Conservation (phyloP, 2,113 vertebrate genomes). For the Syngnathoides biaculeatus region DNA sequence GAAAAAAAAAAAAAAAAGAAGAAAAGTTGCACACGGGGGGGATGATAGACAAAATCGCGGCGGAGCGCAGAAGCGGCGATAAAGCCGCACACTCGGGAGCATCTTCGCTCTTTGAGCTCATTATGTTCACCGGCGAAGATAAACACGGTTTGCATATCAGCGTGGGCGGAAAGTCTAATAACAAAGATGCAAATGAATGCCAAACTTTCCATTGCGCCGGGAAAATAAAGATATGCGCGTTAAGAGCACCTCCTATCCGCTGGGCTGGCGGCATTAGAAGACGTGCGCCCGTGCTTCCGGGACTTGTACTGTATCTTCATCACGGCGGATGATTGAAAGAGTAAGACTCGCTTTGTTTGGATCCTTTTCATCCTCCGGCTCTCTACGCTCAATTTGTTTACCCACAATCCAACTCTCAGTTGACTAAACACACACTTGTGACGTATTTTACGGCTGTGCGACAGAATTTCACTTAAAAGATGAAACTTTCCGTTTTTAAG, state of each 20-base stretch:
- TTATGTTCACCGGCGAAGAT: conserved; percentile 13
- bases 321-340: conserved; percentile 35
- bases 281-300: not conserved
- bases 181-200: conserved; percentile 49
- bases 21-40: conserved; percentile 8
- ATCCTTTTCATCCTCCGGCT: conserved; percentile 18
- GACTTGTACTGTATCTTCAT: conserved; percentile 47
- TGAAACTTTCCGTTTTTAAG: not conserved
- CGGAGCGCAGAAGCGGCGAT: not conserved
- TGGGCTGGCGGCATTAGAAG: conserved; percentile 43
- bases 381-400: conserved; percentile 32
- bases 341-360: conserved; percentile 53
- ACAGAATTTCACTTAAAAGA: not conserved
- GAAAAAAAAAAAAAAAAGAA: not conserved
- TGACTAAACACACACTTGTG: not conserved
- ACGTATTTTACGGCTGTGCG: not conserved
- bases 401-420: conserved; percentile 33
- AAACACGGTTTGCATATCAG: conserved; percentile 41
- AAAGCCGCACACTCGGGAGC: conserved; percentile 27
- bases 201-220: conserved; percentile 29
- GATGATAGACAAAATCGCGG: conserved; percentile 7
- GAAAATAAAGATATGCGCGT: conserved; percentile 35
- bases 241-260: conserved; percentile 51
- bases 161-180: conserved; percentile 36
- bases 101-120: conserved; percentile 56